phyloP scores from a whole-genome alignment of 1,140 invertebrate species.

The Cepaea nemoralis region DNA sequence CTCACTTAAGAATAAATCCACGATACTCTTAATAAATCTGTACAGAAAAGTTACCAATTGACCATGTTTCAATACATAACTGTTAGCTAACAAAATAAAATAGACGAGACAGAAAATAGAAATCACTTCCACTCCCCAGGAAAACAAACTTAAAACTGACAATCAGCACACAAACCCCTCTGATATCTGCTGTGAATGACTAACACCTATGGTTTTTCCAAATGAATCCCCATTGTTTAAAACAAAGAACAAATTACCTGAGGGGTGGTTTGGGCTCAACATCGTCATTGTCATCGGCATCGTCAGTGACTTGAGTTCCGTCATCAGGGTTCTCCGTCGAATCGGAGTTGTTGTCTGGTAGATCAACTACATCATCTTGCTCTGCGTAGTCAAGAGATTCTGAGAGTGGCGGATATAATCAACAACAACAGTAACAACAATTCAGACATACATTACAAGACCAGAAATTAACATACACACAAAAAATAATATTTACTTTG shows the following conservation, averaged over 20 bases:
- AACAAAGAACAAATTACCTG: constrained; percentile 53
- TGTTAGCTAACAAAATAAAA: too few species aligned
- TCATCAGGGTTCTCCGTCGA: constrained; percentile 29
- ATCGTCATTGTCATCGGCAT: constrained; percentile 60
- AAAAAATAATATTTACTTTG: constrained; percentile 2
- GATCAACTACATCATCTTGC: constrained; percentile 14
- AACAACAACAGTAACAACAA: constrained; percentile 1
- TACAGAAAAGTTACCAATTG: too few species aligned
- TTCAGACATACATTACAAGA: not conserved
- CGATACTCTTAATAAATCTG: too few species aligned
- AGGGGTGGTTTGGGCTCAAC: constrained; percentile 66
- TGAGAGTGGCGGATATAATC: not conserved
- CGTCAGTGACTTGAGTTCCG: constrained; percentile 27
- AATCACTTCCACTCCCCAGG: too few species aligned
- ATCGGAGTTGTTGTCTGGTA: constrained; percentile 20
- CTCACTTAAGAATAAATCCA: too few species aligned
- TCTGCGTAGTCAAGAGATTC: constrained; percentile 33
- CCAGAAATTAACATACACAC: not conserved
- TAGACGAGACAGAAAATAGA: too few species aligned
- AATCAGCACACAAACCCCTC: too few species aligned
- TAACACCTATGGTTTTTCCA: too few species aligned
- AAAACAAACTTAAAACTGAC: too few species aligned
- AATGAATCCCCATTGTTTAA: too few species aligned
- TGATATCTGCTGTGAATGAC: too few species aligned
- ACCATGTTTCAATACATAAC: too few species aligned